Base-by-base conservation (phyloP, 1,140 invertebrate genomes). In the Eciton burchellii region DNA sequence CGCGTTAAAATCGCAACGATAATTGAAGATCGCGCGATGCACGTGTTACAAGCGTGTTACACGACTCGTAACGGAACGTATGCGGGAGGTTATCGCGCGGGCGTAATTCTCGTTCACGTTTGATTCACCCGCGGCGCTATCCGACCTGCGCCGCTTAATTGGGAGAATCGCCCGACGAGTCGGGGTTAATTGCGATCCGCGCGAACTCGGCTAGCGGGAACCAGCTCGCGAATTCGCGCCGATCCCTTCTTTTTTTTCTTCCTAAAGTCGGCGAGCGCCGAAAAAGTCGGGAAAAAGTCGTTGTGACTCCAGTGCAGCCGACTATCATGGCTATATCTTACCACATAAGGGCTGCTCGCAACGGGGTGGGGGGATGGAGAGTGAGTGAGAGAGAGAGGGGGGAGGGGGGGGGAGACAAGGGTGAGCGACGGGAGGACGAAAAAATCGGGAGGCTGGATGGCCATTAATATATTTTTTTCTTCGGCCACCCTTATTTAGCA, bases 391-490 rank as follows among this genome's bases (percentile, higher is more conserved):
- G 62, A 71, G 35, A 76, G 76, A 43, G 21, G 12, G 43, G 29
- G 60, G 84, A 35, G 63, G 49, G 60, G 84, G 45, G 63, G 49
- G 70, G 49, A 47, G 76, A 43, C 1, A 79, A 35, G 52, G 74
- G 68, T 47, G 65, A 35, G 35, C 43, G 73, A 84, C 65, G 85
- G 63, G 66, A 24, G 21, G 21, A 76, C 63, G 59, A 89, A 89
- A 91, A 92, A 91, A 87, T 84, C 87, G 26, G 89, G 88, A 90
- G 92, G 92, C 92, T 93, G 91, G 92, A 88, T 91, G 81, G 89
- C 92, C 91, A 93, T 94, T 92, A 93, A 92, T 93, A 91, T 92
- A 82, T 91, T 90, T 91, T 93, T 91, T 90, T 89, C 89, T 70
- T 83, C 77, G 83, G 77, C 88, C 89, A 92, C 90, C 92, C 92